These are phyloP conservation scores for Chloroclystis v-ata DNA, from an alignment of 2,888 invertebrate species.

Conservation along the genomic window DNA sequence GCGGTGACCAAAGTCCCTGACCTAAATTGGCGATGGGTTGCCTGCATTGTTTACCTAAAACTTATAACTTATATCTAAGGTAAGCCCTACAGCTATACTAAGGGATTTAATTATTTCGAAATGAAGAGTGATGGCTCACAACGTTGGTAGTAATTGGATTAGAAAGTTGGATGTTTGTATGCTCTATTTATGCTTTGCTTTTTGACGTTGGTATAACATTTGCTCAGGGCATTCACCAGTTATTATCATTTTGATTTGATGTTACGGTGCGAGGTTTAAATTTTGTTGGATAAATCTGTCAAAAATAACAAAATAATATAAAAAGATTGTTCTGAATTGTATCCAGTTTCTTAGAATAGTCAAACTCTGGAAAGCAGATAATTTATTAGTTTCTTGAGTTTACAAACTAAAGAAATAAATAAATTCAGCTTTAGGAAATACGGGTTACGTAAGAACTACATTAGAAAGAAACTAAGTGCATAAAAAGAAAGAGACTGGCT, in stretches of 20 bases:
- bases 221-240: too few species aligned
- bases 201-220: too few species aligned
- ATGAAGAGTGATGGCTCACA: slow-evolving; percentile 5
- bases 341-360: too few species aligned
- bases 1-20: slow-evolving; percentile 53
- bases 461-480: slow-evolving; percentile 23
- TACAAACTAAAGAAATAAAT: slow-evolving; percentile 4
- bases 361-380: too few species aligned
- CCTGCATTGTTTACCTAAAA: slow-evolving; percentile 37
- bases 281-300: too few species aligned
- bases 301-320: too few species aligned
- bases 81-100: background rate
- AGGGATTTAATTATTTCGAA: slow-evolving; percentile 3
- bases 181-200: background rate
- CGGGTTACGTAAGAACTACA: slow-evolving; percentile 16
- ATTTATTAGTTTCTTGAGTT: too few species aligned
- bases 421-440: slow-evolving; percentile 13
- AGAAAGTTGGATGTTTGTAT: slow-evolving; percentile 4
- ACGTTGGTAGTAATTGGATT: slow-evolving; percentile 18
- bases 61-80: slow-evolving; percentile 2
- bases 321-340: too few species aligned
- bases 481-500: slow-evolving; percentile 27
- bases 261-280: slow-evolving; percentile 1
- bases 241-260: too few species aligned
- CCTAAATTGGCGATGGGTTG: slow-evolving; percentile 41